Evolutionary conservation across 2,797 vertebrate genomes (phyloP).

Genomic region (Sciaenops ocellatus): DNA sequence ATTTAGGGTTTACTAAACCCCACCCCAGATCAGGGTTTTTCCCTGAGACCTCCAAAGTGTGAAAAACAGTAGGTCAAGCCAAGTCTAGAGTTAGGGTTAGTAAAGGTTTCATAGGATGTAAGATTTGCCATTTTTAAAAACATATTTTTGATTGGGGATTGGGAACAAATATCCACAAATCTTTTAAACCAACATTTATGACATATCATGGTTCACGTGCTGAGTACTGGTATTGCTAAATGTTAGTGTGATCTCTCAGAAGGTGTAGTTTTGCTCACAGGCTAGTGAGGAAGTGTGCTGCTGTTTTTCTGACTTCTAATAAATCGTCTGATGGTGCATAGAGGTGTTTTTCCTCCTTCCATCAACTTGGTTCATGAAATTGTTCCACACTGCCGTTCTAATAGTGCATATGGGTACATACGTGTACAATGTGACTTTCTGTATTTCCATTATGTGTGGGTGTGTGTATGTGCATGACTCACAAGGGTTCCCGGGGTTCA

Average conservation of each 20-base stretch:
- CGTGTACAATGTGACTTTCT: constrained; percentile 52
- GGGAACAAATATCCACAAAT: background rate
- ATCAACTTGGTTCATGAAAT: constrained; percentile 44
- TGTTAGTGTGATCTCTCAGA: constrained; percentile 25
- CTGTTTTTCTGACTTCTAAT: constrained; percentile 33
- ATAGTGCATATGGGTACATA: constrained; percentile 51
- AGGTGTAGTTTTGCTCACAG: constrained; percentile 1
- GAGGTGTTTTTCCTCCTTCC: constrained; percentile 37
- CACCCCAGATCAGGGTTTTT: background rate
- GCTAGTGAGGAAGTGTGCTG: background rate
- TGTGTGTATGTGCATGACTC: constrained; percentile 51
- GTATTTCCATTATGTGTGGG: constrained; percentile 62
- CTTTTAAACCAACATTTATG: background rate
- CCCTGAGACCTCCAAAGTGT: background rate
- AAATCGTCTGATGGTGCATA: constrained; percentile 32
- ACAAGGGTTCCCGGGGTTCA: constrained; percentile 56
- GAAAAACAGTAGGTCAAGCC: background rate
- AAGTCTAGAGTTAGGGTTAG: background rate
- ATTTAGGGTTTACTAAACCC: background rate
- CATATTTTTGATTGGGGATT: background rate
- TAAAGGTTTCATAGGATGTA: too few species aligned
- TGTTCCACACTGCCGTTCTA: constrained; percentile 38
- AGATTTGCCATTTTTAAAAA: background rate
- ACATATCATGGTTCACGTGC: background rate
- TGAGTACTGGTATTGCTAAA: constrained; percentile 6